Evolutionary conservation across 1,140 invertebrate species (phyloP).

Genomic region (Cherax quadricarinatus): DNA sequence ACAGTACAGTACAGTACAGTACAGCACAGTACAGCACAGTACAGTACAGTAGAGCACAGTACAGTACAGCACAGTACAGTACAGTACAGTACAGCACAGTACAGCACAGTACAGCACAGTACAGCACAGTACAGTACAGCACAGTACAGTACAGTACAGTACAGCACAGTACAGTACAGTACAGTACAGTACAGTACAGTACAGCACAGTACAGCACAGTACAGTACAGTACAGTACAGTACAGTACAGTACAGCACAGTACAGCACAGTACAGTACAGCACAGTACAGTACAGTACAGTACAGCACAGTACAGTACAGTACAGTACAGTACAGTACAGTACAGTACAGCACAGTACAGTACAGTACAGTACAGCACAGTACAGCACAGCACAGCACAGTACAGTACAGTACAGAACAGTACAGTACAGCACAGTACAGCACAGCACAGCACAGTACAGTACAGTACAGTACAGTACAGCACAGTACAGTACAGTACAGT

Average conservation of each 20-base stretch:
- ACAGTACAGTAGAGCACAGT: not conserved
- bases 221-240: constrained; percentile 31
- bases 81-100: constrained; percentile 6
- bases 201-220: constrained; percentile 13
- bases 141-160: constrained; percentile 17
- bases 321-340: constrained; percentile 65
- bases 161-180: constrained; percentile 33
- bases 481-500: constrained; percentile 15
- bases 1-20: not conserved
- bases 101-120: not conserved
- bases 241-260: constrained; percentile 24
- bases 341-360: constrained; percentile 55
- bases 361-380: constrained; percentile 72
- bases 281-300: constrained; percentile 22
- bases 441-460: not conserved
- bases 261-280: constrained; percentile 18
- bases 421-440: not conserved
- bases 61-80: constrained; percentile 6
- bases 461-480: not conserved
- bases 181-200: constrained; percentile 17
- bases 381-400: not conserved
- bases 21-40: not conserved
- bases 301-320: constrained; percentile 41
- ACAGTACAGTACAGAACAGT: not conserved
- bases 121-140: not conserved